A percentile compares a stretch with the other conserved stretches of the same genome.
phyloP scores from a whole-genome alignment of 1,140 invertebrate species.

The Formica exsecta region DNA sequence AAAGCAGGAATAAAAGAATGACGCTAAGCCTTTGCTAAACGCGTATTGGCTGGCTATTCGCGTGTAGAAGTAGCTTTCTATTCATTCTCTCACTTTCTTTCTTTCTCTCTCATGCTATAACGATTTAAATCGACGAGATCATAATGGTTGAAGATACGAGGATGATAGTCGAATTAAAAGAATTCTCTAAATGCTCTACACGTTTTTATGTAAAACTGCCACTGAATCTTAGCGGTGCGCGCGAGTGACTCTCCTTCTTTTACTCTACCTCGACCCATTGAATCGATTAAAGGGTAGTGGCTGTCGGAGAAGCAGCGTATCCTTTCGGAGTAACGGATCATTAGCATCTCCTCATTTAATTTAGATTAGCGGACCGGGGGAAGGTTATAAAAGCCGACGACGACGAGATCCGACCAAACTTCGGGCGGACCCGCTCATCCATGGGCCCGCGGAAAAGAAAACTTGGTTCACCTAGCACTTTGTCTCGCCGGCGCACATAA shows the following conservation, averaged over 20 bases:
- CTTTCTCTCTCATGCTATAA: not conserved
- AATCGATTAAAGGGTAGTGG: constrained; percentile 75
- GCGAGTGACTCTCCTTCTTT: constrained; percentile 45
- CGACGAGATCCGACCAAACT: constrained; percentile 64
- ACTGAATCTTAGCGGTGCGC: constrained; percentile 60
- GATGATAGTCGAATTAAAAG: constrained; percentile 41
- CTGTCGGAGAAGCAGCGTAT: constrained; percentile 67
- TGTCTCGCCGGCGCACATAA: constrained; percentile 75
- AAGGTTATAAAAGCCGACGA: constrained; percentile 58
- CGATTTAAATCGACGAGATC: constrained; percentile 5
- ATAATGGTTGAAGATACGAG: constrained; percentile 13
- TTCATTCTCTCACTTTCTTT: not conserved
- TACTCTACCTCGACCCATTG: constrained; percentile 57
- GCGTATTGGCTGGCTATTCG: constrained; percentile 21
- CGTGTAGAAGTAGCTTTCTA: not conserved
- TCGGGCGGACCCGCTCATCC: constrained; percentile 28
- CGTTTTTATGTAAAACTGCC: constrained; percentile 69
- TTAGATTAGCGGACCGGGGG: constrained; percentile 75
- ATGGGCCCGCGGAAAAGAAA: constrained; percentile 50
- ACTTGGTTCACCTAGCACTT: constrained; percentile 67
- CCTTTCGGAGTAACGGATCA: constrained; percentile 79
- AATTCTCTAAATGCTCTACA: constrained; percentile 67
- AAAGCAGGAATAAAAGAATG: constrained; percentile 58
- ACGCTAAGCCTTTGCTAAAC: constrained; percentile 13
- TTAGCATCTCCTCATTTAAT: constrained; percentile 81